A percentile compares a stretch with the other conserved stretches of the same genome.
Conservation (phyloP, 2,113 vertebrate species). For the Crotalus viridis region DNA sequence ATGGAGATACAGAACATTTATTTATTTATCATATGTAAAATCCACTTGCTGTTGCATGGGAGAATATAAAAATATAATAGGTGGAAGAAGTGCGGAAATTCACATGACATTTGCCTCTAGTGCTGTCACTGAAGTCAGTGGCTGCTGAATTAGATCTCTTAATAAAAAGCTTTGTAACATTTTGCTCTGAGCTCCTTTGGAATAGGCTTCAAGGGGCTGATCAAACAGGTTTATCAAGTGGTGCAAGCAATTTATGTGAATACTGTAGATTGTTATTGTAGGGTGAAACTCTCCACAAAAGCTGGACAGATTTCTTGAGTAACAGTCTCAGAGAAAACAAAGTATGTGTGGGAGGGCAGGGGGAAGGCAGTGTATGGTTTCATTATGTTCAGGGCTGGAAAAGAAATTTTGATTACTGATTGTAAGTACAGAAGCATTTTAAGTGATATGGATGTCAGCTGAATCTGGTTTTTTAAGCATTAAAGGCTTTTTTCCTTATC, state of each 20-base stretch:
- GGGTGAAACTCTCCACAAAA: slow-evolving; percentile 4
- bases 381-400: neutral
- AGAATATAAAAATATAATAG: neutral
- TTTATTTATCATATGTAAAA: neutral
- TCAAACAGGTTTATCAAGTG: slow-evolving; percentile 32
- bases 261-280: slow-evolving; percentile 3
- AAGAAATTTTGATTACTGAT: neutral
- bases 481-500: neutral
- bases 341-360: slow-evolving; percentile 36
- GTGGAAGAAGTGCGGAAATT: neutral
- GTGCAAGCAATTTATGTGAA: neutral
- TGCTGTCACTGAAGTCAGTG: neutral
- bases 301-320: slow-evolving; percentile 9
- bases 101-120: neutral
- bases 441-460: neutral
- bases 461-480: neutral
- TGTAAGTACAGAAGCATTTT: neutral
- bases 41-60: neutral
- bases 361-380: neutral
- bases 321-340: slow-evolving; percentile 52
- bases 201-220: neutral
- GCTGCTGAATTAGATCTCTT: neutral
- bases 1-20: neutral
- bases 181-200: neutral
- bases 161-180: neutral